phyloP scores from a whole-genome alignment of 2,888 invertebrate species.

The Lasioglossum villosulum region DNA sequence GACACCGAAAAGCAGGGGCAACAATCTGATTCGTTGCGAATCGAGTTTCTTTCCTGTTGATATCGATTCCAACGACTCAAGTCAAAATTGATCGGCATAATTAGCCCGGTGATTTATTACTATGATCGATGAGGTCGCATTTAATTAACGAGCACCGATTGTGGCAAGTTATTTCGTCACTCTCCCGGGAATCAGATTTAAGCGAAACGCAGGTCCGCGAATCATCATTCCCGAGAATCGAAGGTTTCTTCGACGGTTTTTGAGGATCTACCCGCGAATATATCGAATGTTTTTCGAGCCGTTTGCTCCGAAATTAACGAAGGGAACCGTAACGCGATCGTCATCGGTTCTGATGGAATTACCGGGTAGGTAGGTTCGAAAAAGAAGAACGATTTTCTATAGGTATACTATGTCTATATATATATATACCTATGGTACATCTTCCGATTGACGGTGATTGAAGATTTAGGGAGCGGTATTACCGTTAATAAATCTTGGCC shows the following conservation, averaged over 20 bases:
- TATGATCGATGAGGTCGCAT: conserved; percentile 42
- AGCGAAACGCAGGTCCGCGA: background rate
- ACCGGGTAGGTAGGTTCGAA: background rate
- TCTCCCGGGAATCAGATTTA: conserved; percentile 17
- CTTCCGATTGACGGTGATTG: conserved; percentile 9
- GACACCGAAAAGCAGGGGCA: background rate
- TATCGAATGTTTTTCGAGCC: background rate
- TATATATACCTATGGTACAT: background rate
- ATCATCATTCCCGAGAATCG: background rate
- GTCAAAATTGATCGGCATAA: conserved; percentile 46
- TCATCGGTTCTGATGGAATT: background rate
- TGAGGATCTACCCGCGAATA: background rate
- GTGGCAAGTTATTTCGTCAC: conserved; percentile 38
- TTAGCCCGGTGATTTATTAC: conserved; percentile 38
- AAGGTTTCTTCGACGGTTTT: no score
- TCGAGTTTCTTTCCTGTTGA: background rate
- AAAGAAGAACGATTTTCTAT: conserved; percentile 5
- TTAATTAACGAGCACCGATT: conserved; percentile 44
- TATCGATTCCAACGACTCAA: background rate
- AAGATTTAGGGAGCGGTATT: conserved; percentile 15
- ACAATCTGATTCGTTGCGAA: background rate
- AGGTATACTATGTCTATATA: background rate
- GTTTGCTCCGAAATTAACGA: background rate
- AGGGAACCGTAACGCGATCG: background rate
- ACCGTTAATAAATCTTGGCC: conserved; percentile 14